phyloP scores from a whole-genome alignment of 2,113 vertebrate genomes.

The Leptobrachium leishanense region DNA sequence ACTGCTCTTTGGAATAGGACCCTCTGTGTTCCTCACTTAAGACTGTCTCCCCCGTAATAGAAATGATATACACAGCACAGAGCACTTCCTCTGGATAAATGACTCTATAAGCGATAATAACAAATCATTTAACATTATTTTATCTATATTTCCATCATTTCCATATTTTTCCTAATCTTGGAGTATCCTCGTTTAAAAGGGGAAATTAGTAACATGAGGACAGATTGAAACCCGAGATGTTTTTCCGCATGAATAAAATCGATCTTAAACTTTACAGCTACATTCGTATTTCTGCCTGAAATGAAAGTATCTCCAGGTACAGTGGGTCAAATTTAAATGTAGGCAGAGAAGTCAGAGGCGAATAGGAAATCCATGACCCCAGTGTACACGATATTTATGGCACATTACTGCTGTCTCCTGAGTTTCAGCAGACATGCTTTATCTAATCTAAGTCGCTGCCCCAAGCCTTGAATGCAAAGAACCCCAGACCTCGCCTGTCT shows the following conservation, averaged over 20 bases:
- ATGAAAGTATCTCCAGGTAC: neutral
- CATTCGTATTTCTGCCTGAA: neutral
- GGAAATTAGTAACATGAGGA: no score
- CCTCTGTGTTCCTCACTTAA: no score
- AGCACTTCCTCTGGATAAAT: no score
- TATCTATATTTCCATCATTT: no score
- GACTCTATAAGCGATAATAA: no score
- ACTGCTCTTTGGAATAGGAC: no score
- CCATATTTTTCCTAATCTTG: no score
- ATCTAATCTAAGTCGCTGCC: slow-evolving; percentile 2
- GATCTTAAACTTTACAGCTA: neutral
- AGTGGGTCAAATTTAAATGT: slow-evolving; percentile 9
- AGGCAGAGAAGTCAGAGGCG: slow-evolving; percentile 16
- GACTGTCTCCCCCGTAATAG: no score
- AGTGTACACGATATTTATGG: slow-evolving; percentile 26
- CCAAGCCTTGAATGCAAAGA: slow-evolving; percentile 7
- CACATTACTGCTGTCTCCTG: slow-evolving; percentile 25
- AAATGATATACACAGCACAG: no score
- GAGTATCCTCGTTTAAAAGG: no score
- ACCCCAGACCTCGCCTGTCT: slow-evolving; percentile 9
- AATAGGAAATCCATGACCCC: neutral
- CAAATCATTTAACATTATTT: no score
- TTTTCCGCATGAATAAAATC: neutral
- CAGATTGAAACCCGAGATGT: no score
- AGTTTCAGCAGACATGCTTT: slow-evolving; percentile 19